These are phyloP conservation scores for Parochlus steinenii DNA, from an alignment of 2,888 invertebrate species.

Conservation along the genomic window DNA sequence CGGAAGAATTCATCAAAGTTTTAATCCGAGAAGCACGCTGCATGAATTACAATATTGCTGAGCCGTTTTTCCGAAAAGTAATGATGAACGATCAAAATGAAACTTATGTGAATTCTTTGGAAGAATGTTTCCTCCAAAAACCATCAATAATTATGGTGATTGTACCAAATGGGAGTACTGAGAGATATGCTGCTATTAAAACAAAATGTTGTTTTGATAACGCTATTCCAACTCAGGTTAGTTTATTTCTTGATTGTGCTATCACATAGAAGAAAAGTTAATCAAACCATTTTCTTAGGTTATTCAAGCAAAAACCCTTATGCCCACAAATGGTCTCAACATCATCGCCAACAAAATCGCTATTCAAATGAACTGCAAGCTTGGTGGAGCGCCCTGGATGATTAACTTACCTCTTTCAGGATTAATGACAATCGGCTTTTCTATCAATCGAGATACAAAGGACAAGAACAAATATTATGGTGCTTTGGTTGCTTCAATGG, in stretches of 20 bases:
- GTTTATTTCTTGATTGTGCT: too few relatives aligned
- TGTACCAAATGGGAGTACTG: slow-evolving; percentile 47
- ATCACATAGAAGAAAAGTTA: slow-evolving; percentile 16
- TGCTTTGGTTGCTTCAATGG: slow-evolving; percentile 61
- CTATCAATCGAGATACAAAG: slow-evolving; percentile 72
- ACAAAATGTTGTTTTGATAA: slow-evolving; percentile 3
- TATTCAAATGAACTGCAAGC: slow-evolving; percentile 83
- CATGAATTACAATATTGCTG: slow-evolving; percentile 29
- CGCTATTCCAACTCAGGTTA: slow-evolving; percentile 46
- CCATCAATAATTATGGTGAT: slow-evolving; percentile 51
- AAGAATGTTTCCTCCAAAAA: slow-evolving; percentile 34
- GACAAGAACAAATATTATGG: slow-evolving; percentile 48
- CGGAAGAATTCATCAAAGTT: slow-evolving; percentile 22
- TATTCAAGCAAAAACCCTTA: slow-evolving; percentile 21
- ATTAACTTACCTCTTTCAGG: slow-evolving; percentile 46
- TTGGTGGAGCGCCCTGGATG: slow-evolving; percentile 83
- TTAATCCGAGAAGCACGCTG: slow-evolving; percentile 29
- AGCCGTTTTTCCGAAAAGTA: slow-evolving; percentile 19
- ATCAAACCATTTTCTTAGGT: slow-evolving; percentile 20
- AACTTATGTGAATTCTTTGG: slow-evolving; percentile 42
- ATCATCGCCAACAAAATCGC: slow-evolving; percentile 83
- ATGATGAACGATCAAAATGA: slow-evolving; percentile 41
- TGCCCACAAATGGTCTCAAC: slow-evolving; percentile 43
- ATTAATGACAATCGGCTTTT: slow-evolving; percentile 75
- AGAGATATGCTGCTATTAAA: slow-evolving; percentile 31